Conservation (phyloP, 2,888 invertebrate genomes). For the Diachrysia chrysitis region DNA sequence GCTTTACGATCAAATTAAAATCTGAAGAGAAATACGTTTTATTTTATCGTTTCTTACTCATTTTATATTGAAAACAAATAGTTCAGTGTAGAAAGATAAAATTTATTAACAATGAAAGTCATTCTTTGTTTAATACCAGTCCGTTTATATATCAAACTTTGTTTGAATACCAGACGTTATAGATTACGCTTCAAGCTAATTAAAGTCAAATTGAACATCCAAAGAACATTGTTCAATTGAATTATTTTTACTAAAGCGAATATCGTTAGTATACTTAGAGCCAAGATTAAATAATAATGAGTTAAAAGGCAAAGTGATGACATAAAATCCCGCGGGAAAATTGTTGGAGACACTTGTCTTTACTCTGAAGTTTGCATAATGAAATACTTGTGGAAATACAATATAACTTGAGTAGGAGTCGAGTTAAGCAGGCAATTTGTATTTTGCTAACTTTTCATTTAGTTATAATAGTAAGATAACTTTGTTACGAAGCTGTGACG, state of each 20-base stretch:
- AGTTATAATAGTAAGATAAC: conserved; percentile 55
- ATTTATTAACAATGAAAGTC: neutral
- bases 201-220: conserved; percentile 44
- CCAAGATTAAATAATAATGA: conserved; percentile 70
- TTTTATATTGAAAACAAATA: neutral
- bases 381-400: conserved; percentile 73
- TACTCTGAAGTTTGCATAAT: conserved; percentile 75
- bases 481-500: conserved; percentile 38
- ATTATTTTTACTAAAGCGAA: conserved; percentile 48
- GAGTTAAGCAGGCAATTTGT: conserved; percentile 74
- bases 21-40: neutral
- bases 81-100: neutral
- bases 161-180: neutral
- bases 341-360: conserved; percentile 70
- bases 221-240: conserved; percentile 47
- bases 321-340: conserved; percentile 70
- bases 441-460: conserved; percentile 70
- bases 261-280: conserved; percentile 50
- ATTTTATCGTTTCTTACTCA: neutral
- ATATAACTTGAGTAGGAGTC: conserved; percentile 63
- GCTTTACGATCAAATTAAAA: conserved; percentile 13
- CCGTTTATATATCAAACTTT: neutral
- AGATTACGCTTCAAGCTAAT: conserved; percentile 16
- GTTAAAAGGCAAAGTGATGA: conserved; percentile 70
- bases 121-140: neutral